Conservation (phyloP, 2,113 vertebrate species). For the Odontesthes bonariensis region DNA sequence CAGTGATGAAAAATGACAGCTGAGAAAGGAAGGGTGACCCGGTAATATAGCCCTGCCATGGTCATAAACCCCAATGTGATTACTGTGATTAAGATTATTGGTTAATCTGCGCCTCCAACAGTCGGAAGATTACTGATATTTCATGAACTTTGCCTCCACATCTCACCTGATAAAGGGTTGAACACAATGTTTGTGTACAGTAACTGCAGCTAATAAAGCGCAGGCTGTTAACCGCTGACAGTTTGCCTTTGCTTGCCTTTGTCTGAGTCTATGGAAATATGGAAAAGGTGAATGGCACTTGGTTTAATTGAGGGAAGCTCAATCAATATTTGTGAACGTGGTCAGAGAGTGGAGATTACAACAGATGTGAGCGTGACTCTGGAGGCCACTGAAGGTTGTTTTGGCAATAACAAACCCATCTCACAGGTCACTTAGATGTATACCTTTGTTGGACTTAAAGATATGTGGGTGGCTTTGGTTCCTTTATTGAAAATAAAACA, state of each 20-base stretch:
- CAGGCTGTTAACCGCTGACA: neutral
- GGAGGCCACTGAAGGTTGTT: constrained; percentile 14
- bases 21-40: neutral
- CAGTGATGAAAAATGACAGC: constrained; percentile 13
- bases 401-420: too few species aligned
- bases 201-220: neutral
- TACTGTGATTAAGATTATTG: constrained; percentile 12
- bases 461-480: neutral
- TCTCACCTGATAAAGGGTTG: constrained; percentile 15
- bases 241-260: neutral
- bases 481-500: too few species aligned
- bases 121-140: constrained; percentile 16
- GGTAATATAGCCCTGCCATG: constrained; percentile 22
- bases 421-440: too few species aligned
- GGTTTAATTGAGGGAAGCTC: constrained; percentile 15
- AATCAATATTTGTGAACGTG: constrained; percentile 46
- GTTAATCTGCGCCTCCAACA: constrained; percentile 11
- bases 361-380: constrained; percentile 5
- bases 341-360: constrained; percentile 12
- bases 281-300: constrained; percentile 44
- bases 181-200: neutral
- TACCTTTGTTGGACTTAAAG: neutral
- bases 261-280: constrained; percentile 2
- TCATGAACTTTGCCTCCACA: constrained; percentile 53
- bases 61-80: constrained; percentile 50